Conservation (phyloP, 2,113 vertebrate genomes). For the Tringa solitaria region DNA sequence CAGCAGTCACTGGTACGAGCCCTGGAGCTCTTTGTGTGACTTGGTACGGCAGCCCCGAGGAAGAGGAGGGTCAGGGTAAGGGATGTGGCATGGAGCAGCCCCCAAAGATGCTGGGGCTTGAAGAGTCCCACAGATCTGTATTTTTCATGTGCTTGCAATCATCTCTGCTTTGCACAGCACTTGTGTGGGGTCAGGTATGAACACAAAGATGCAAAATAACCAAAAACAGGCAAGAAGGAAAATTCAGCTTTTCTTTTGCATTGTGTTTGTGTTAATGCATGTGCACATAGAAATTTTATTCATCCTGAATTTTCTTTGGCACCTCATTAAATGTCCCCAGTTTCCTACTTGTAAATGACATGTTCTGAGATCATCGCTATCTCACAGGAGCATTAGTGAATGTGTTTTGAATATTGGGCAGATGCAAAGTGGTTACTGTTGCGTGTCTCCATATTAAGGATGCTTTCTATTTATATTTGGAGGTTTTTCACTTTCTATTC, state of each 20-base stretch:
- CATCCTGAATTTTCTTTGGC: neutral
- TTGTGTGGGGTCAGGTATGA: neutral
- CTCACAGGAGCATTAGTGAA: neutral
- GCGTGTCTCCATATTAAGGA: neutral
- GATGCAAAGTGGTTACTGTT: neutral
- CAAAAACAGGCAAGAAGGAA: neutral
- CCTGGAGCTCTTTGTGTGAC: neutral
- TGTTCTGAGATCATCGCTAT: neutral
- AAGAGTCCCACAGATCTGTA: neutral
- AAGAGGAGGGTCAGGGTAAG: neutral
- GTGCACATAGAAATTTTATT: neutral
- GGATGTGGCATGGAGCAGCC: neutral
- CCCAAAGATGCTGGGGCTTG: rapidly evolving
- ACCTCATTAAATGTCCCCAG: neutral
- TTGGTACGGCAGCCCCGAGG: rapidly evolving
- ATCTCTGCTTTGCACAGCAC: rapidly evolving
- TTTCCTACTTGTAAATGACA: neutral
- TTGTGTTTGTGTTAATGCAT: neutral
- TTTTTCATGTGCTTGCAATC: neutral
- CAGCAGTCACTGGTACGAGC: neutral
- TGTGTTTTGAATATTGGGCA: neutral
- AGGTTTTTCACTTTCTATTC: neutral
- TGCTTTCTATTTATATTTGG: neutral
- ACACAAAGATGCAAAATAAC: neutral
- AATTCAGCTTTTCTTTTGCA: neutral